Conservation (phyloP, 2,113 vertebrate species). For the Vidua macroura region DNA sequence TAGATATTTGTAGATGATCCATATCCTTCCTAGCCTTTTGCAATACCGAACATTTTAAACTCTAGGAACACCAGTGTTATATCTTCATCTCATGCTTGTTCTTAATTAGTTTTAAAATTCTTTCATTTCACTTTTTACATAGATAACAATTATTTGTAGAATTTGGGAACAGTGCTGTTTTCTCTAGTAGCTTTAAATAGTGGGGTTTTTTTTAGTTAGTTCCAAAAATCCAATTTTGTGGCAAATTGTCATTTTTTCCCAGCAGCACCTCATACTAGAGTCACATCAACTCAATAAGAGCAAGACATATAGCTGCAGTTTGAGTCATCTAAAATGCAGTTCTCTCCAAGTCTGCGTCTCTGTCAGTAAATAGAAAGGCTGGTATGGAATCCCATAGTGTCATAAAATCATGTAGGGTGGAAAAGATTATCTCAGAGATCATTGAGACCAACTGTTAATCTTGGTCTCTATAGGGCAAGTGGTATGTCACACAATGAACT, state of each 20-base stretch:
- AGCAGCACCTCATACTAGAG: background rate
- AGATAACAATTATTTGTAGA: background rate
- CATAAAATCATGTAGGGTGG: background rate
- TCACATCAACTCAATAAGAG: background rate
- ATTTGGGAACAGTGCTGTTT: background rate
- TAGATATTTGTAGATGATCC: background rate
- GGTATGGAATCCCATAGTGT: background rate
- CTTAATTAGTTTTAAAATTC: background rate
- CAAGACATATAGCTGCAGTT: background rate
- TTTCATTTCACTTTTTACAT: background rate
- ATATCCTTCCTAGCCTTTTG: background rate
- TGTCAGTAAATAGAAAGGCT: background rate
- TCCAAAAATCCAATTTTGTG: background rate
- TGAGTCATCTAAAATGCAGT: background rate
- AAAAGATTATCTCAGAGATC: background rate
- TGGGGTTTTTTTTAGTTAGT: background rate
- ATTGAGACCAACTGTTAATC: background rate
- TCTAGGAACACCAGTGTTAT: background rate
- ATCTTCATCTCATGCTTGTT: background rate
- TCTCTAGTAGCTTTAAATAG: background rate
- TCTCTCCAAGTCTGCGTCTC: background rate
- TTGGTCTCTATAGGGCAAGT: background rate
- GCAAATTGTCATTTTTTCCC: background rate
- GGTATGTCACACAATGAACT: rapidly evolving
- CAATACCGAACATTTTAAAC: background rate